Evolutionary conservation across 2,113 vertebrate genomes (phyloP).

Genomic region (Noctilio leporinus): DNA sequence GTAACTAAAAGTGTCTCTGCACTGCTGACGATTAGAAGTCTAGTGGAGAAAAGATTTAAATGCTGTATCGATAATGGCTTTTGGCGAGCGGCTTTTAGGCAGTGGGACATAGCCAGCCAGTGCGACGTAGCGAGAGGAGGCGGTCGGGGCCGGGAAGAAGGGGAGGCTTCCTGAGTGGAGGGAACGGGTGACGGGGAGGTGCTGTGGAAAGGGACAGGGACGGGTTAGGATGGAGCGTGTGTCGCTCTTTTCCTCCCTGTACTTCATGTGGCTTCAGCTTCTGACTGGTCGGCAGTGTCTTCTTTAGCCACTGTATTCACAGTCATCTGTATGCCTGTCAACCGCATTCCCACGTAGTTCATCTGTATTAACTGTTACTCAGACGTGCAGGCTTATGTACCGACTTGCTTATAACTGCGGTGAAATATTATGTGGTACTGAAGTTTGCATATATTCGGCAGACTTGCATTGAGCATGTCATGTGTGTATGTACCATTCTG

Average conservation of each 20-base stretch:
- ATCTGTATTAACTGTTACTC: neutral
- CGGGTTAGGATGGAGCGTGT: fast-evolving
- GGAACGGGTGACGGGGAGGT: neutral
- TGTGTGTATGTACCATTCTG: neutral
- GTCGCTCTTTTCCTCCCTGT: neutral
- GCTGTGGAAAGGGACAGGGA: neutral
- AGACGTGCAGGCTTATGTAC: neutral
- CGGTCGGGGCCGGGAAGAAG: neutral
- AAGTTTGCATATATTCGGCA: neutral
- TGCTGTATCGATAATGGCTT: neutral
- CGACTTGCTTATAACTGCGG: neutral
- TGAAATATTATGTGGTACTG: neutral
- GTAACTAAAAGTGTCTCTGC: neutral
- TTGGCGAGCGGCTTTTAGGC: neutral
- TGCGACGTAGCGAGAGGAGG: neutral
- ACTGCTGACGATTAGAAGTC: neutral
- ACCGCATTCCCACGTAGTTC: neutral
- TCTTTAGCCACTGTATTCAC: neutral
- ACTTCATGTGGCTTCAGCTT: neutral
- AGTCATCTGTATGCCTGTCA: neutral
- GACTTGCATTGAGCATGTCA: neutral
- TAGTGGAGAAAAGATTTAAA: neutral
- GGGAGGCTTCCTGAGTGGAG: neutral
- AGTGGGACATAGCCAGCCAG: no score
- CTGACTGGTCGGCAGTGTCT: neutral